phyloP scores from a whole-genome alignment of 2,113 vertebrate species.

The Nettapus auritus region DNA sequence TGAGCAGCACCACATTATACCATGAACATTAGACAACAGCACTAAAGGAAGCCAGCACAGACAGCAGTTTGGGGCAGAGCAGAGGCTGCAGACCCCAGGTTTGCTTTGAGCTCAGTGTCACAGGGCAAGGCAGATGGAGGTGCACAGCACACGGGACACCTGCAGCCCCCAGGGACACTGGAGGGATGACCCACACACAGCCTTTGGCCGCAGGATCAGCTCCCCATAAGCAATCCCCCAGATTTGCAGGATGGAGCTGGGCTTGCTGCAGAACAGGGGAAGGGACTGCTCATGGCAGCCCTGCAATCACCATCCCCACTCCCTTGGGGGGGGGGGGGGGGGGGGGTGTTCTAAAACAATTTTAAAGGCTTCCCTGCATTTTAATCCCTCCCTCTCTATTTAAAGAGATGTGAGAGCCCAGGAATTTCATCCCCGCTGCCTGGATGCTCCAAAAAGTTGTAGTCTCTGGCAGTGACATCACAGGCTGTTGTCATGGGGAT shows the following conservation, averaged over 20 bases:
- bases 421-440: background rate
- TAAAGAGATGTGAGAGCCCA: background rate
- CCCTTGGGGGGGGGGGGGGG: background rate
- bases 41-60: background rate
- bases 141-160: background rate
- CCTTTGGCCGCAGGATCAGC: background rate
- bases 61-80: background rate
- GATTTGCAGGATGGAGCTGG: background rate
- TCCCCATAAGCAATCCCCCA: background rate
- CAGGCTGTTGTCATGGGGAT: slow-evolving; percentile 56
- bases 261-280: background rate
- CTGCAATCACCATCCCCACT: accelerated
- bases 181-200: background rate
- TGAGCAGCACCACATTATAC: background rate
- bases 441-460: slow-evolving; percentile 2
- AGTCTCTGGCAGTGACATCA: slow-evolving; percentile 61
- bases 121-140: background rate
- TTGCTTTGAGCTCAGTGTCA: background rate
- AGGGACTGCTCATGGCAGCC: background rate
- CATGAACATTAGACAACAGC: background rate
- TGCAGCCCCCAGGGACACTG: accelerated
- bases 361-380: background rate
- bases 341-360: no score
- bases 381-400: background rate
- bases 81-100: accelerated